Evolutionary conservation across 2,113 vertebrate species (phyloP).

Genomic region (Gnathonemus echidnorhynchus): DNA sequence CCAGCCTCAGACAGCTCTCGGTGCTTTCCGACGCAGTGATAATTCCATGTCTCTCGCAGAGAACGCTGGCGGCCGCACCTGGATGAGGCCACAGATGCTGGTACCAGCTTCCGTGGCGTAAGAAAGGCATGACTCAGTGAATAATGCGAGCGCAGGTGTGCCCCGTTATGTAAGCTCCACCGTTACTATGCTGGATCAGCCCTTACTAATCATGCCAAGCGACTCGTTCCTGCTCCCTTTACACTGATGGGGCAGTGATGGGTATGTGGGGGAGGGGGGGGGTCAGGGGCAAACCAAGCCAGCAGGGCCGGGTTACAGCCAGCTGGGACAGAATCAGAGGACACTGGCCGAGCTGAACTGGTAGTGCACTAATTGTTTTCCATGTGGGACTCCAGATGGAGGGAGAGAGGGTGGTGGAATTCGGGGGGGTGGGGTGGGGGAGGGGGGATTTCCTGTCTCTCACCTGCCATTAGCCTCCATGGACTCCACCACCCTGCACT

Average conservation of each 20-base stretch:
- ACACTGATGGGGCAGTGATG: neutral
- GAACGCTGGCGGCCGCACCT: neutral
- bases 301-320: neutral
- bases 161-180: neutral
- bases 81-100: neutral
- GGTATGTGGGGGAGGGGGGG: neutral
- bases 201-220: neutral
- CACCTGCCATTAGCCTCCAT: neutral
- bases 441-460: neutral
- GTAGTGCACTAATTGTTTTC: neutral
- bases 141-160: neutral
- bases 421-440: neutral
- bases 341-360: neutral
- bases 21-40: neutral
- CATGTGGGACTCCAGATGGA: conserved; percentile 7
- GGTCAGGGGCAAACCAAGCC: neutral
- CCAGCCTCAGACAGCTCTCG: neutral
- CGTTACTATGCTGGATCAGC: neutral
- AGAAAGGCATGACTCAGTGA: neutral
- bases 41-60: neutral
- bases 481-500: neutral
- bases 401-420: neutral
- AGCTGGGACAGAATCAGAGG: neutral
- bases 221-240: too few species aligned
- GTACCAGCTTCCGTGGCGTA: neutral